Evolutionary conservation across 2,113 vertebrate genomes (phyloP), one percentile per base, ranked within the genome.

Genomic region (Megaleporinus macrocephalus): DNA sequence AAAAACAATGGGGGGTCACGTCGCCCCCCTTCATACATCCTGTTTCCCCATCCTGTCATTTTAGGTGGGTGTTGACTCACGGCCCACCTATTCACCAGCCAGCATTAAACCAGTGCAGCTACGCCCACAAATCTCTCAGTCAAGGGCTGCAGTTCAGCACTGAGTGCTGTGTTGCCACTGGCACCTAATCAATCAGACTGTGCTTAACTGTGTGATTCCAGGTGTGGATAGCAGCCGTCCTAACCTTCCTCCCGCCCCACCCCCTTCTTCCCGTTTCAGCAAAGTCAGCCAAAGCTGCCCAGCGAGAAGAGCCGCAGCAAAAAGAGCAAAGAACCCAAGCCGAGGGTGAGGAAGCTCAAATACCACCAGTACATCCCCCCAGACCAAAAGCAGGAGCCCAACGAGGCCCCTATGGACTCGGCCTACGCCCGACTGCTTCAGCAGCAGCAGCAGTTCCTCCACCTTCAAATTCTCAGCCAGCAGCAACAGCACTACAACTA

Each of bases 321-420:
- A 91, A 99, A 99, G 89, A 92, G 93, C 91, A 99, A 98, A 88
- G 98, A 99, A 65, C 90, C 94, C 33, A 98, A 97, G 84, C 93
- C 96, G 4, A 93, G 96, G 29, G 96, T 99, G 63, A 98, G 96
- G 84, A 98, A 98, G 91, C 82, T 99, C 0, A 99, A 99, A 87
- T 99, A 99, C 87, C 98, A 99, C 90, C 98, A 99, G 87, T 99
- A 99, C 89, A 96, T 99, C 78, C 98, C 98, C 5, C 97, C 98
- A 0, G 98, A 99, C 91, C 98, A 99, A 94, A 99, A 98, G 84
- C 94, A 93, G 84, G 98, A 99, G 91, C 94, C 93, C 92, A 94
- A 89, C 1, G 97, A 98, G 82, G 95, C 93, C 0, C 96, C 94
- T 33, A 99, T 99, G 98, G 98, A 99, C 92, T 97, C 96, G 53